phyloP scores from a whole-genome alignment of 2,888 invertebrate species.

The Mythimna lalbum region DNA sequence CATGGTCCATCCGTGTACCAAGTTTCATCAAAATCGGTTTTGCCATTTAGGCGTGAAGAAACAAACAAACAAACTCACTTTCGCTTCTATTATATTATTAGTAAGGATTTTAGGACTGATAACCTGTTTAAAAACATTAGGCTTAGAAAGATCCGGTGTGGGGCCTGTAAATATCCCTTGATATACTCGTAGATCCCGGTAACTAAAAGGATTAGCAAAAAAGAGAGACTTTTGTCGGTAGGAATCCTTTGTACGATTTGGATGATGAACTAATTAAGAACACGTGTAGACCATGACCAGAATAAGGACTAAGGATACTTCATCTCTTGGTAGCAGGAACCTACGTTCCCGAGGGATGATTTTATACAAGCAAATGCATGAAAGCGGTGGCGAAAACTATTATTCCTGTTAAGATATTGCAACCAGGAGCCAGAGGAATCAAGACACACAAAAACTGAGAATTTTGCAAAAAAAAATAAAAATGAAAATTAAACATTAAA shows the following conservation, averaged over 20 bases:
- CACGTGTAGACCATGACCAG: no score
- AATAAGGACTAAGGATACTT: background rate
- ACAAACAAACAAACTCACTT: no score
- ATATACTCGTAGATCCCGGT: background rate
- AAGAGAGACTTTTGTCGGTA: background rate
- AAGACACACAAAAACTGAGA: background rate
- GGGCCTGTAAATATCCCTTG: background rate
- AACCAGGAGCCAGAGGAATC: background rate
- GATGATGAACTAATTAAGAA: no score
- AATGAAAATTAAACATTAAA: background rate
- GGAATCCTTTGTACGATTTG: background rate
- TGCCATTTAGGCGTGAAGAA: no score
- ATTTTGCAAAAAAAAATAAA: background rate
- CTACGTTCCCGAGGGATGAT: background rate
- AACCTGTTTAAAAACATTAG: background rate
- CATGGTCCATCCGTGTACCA: no score
- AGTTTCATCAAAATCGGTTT: no score
- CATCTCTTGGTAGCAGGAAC: background rate
- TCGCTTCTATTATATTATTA: no score
- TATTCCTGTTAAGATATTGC: background rate
- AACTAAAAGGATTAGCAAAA: background rate
- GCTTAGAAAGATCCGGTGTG: background rate
- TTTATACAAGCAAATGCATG: background rate
- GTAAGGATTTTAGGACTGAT: background rate
- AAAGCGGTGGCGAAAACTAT: background rate